Evolutionary conservation across 1,140 invertebrate genomes (phyloP).

Genomic region (Drosophila saltans): DNA sequence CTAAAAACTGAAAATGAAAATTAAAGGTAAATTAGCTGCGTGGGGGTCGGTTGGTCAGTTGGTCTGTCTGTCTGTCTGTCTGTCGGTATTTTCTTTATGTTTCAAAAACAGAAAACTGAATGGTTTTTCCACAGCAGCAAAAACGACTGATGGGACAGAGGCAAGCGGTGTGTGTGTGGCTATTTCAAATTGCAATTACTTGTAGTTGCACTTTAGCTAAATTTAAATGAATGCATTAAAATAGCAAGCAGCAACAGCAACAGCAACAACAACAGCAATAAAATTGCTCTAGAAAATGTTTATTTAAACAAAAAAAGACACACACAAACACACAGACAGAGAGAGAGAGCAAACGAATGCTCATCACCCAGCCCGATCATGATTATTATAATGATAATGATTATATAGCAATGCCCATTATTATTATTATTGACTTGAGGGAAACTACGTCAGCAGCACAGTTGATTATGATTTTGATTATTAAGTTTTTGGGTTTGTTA

Average conservation of each 20-base stretch:
- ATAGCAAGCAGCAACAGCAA: slow-evolving; percentile 21
- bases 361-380: not conserved
- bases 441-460: slow-evolving; percentile 50
- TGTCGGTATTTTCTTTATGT: slow-evolving; percentile 16
- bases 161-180: not conserved
- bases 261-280: slow-evolving; percentile 2
- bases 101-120: not conserved
- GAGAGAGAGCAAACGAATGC: not conserved
- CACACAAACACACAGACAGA: not conserved
- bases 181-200: slow-evolving; percentile 71
- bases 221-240: slow-evolving; percentile 45
- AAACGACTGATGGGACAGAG: not conserved
- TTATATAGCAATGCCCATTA: slow-evolving; percentile 4
- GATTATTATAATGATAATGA: slow-evolving; percentile 27
- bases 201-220: slow-evolving; percentile 41
- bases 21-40: slow-evolving; percentile 75
- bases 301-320: slow-evolving; percentile 35
- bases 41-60: slow-evolving; percentile 28
- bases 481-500: slow-evolving; percentile 9
- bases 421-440: slow-evolving; percentile 5
- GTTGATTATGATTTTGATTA: slow-evolving; percentile 45
- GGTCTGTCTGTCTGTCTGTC: not conserved
- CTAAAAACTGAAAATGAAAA: slow-evolving; percentile 39
- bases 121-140: not conserved
- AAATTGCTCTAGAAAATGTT: slow-evolving; percentile 49